Evolutionary conservation across 2,113 vertebrate species (phyloP).

Genomic region (Podocnemis expansa): DNA sequence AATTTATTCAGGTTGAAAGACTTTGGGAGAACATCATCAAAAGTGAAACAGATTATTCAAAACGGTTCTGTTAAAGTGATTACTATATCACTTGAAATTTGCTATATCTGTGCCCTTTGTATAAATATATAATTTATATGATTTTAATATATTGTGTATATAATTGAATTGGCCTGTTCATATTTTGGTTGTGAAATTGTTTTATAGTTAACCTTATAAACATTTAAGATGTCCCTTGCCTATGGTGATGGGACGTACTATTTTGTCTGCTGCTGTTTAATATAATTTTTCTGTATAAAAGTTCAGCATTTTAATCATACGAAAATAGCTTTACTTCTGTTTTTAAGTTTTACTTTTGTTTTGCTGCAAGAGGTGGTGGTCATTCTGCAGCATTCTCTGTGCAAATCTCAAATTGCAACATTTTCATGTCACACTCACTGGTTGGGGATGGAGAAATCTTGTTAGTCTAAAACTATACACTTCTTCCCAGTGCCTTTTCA

Average conservation of each 20-base stretch:
- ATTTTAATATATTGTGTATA: conserved; percentile 88
- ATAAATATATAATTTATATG: conserved; percentile 89
- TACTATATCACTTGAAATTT: conserved; percentile 66
- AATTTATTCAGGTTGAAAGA: conserved; percentile 23
- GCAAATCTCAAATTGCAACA: neutral
- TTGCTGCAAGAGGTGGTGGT: conserved; percentile 39
- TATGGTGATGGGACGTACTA: conserved; percentile 30
- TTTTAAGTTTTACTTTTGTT: conserved; percentile 15
- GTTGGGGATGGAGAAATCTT: conserved; percentile 12
- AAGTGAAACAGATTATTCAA: conserved; percentile 11
- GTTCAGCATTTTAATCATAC: conserved; percentile 59
- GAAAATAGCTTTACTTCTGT: conserved; percentile 70
- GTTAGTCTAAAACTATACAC: conserved; percentile 17
- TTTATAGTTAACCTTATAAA: conserved; percentile 75
- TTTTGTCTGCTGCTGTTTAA: conserved; percentile 74
- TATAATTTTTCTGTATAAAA: conserved; percentile 62
- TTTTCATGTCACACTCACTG: neutral
- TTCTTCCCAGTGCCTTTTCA: conserved; percentile 69
- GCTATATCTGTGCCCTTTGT: conserved; percentile 83
- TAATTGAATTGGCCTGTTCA: conserved; percentile 79
- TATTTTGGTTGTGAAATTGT: conserved; percentile 75
- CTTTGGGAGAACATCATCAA: conserved; percentile 8
- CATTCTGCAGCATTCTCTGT: neutral
- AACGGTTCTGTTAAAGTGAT: conserved; percentile 53
- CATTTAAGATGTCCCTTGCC: conserved; percentile 69